Evolutionary conservation across 2,797 vertebrate species (phyloP), one percentile per base, ranked within the genome.

Genomic region (Gymnodraco acuticeps): DNA sequence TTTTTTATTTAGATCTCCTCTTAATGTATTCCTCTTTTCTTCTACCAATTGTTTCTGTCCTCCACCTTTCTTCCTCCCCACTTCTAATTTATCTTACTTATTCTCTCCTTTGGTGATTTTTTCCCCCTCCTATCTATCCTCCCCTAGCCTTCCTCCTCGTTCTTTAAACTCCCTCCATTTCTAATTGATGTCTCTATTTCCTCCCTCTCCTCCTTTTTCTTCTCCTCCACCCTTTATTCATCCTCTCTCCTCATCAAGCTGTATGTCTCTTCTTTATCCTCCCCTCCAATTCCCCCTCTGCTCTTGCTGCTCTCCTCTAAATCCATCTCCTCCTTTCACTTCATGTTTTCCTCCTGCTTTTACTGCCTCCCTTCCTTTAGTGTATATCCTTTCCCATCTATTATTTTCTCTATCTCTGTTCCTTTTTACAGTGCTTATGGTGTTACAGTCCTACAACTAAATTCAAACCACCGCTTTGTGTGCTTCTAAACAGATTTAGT

Each of bases 161-260:
- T 45, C 13, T 48, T 13, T 54, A 33, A 47, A 14, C 43, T n/a
- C 50, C 55, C 67, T 59, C 42, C 1, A 3, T 27, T 48, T 75
- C n/a, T 81, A 66, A 75, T 84, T 72, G 75, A 75, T 78, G 83
- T 75, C 53, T 48, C 27, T 19, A 53, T 69, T 77, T 78, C 48
- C 62, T 62, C 78, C 33, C 27, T 41, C 9, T 56, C 5, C 15
- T 51, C 9, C 38, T 62, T 46, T 19, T 27, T 33, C 14, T 59
- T 20, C 41, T 58, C 46, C 11, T 78, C 48, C 62, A 59, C 78
- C 33, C 27, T 41, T 9, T 56, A 4, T 15, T 51, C 9, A 27
- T 64, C 33, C 75, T 33, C 54, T 61, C 17, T 60, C 55, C 58
- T 83, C 42, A 11, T 64, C 41, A 16, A 72, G 33, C 45, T 50